Conservation (phyloP, 2,797 vertebrate species). For the Mycteria americana region DNA sequence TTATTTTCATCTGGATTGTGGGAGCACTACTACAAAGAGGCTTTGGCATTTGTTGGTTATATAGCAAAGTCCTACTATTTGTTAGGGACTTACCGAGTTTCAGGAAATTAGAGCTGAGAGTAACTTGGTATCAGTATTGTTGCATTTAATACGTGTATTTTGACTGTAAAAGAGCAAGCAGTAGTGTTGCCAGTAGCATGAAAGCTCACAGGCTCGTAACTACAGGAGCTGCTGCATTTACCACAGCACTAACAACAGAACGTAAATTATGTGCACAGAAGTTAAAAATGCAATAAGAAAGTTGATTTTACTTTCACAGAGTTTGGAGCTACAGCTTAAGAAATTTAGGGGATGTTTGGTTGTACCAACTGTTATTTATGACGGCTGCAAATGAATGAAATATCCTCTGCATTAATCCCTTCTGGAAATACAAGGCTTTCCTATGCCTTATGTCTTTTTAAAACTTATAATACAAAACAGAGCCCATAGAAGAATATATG, state of each 20-base stretch:
- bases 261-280: conserved; percentile 51
- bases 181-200: neutral
- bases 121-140: neutral
- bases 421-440: conserved; percentile 71
- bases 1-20: neutral
- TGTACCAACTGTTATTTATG: conserved; percentile 66
- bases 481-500: conserved; percentile 64
- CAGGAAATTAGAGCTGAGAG: neutral
- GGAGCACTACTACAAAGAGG: neutral
- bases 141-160: neutral
- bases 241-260: neutral
- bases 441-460: conserved; percentile 68
- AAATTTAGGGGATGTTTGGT: conserved; percentile 62
- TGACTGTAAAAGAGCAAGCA: neutral
- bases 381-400: conserved; percentile 56
- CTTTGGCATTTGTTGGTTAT: neutral
- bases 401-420: conserved; percentile 67
- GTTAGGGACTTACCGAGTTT: neutral
- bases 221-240: neutral
- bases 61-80: neutral
- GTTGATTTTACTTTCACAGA: conserved; percentile 56
- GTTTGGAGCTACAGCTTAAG: conserved; percentile 46
- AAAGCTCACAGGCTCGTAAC: neutral
- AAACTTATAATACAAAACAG: conserved; percentile 74
- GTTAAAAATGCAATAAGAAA: conserved; percentile 64